Evolutionary conservation across 2,113 vertebrate genomes (phyloP), one percentile per base, ranked within the genome.

Genomic region (Ciconia boyciana): DNA sequence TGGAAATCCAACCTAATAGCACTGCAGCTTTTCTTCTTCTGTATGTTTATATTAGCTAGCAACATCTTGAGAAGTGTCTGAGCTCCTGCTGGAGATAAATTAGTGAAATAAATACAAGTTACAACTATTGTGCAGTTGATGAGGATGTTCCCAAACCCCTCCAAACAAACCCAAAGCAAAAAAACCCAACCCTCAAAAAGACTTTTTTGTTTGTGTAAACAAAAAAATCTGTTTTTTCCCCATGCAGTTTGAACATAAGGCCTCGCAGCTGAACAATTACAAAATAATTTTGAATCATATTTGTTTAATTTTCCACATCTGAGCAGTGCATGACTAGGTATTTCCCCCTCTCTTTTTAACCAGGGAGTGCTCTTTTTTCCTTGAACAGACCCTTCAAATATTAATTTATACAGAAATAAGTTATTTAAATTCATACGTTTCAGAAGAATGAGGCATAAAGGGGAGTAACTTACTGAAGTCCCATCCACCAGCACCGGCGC

Each of bases 1-100:
- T 93, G 87, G 96, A 97, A 97, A 97, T 91, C 69, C 85, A 94
- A 58, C 93, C 77, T 88, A 83, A 95, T 54, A 49, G 60, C 39
- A 26, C 72, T 10, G 77, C 92, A 75, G 85, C 90, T 96, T 83
- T 86, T 49, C 94, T 43, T 74, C 39, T 32, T 61, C 78, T 83
- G 31, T 32, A 22, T 69, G 83, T 92, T 97, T 81, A 8, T 64
- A 43, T 68, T 62, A 61, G 77, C 77, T n/a, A 61, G 82, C 75
- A 93, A 77, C 77, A 44, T 75, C 90, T 74, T 82, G 71, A 70
- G 52, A 93, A 89, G 85, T 44, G 57, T 19, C 83, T 74, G 62
- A 83, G 88, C 55, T 91, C 55, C 76, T 58, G 83, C 90, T 71
- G 76, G 58, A 89, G 46, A 64, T 16, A 87, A 93, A 87, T 90